Evolutionary conservation across 92 coral and sea anemone genomes (phyloP), one percentile per base, ranked within the genome.

Genomic region (Meandrina meandrites): DNA sequence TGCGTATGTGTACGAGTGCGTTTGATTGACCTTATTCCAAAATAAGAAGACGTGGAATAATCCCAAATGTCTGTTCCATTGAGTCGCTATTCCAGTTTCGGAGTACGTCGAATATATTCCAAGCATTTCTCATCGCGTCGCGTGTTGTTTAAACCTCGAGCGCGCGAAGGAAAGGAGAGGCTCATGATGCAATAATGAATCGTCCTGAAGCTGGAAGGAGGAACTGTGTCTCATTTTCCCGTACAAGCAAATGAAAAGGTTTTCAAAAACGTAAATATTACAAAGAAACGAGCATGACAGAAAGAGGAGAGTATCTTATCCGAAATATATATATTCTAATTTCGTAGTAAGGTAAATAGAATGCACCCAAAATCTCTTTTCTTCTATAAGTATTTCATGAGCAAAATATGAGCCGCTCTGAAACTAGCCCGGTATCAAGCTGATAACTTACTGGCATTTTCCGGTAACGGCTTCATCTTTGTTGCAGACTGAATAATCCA

Each of bases 11-110:
- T 68, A 37, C 70, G 68, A 31, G 31, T 48, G 86, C 67, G 79
- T 82, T 82, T 69, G 86, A 82, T 82, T 82, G 86, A 82, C 79
- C 64, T 32, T 82, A 69, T 69, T 82, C 79, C 45, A 67, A 66
- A 82, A 69, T 69, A 47, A 37, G 79, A 70, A 70, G 32, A 47
- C 48, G 15, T 0, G 32, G 79, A 70, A 82, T 67, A 40, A 70
- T 1, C 24, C 60, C 77, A 58, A 42, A 66, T 24, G 37, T 32
- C 76, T 57, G 85, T 81, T 66, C 57, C 42, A 68, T 68, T 82
- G 64, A 82, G 24, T 6, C 48, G 79, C 76, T 82, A 82, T 82
- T 82, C 86, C 64, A 7, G 70, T 82, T 82, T 64, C 68, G 79
- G 79, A 82, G 70, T 62, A 81, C 32, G 28, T 6, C 35, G 81